A percentile compares a stretch with the other conserved stretches of the same genome.
Evolutionary conservation across 2,113 vertebrate species (phyloP).

Genomic region (Stigmatopora argus): DNA sequence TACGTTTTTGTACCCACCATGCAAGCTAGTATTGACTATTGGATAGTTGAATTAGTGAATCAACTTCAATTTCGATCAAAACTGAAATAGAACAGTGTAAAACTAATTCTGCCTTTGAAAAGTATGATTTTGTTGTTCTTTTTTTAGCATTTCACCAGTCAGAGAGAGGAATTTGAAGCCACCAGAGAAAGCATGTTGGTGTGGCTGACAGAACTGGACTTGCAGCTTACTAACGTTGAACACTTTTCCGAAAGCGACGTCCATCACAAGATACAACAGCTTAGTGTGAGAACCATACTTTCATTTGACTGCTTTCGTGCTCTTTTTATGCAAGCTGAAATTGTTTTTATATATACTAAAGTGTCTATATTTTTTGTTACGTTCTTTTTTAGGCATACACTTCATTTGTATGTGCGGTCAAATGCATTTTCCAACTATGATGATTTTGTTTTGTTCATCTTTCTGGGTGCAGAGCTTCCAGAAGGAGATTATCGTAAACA

Average conservation of each 20-base stretch:
- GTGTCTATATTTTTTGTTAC: neutral
- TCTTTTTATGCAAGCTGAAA: too few species aligned
- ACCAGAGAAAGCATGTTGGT: constrained; percentile 83
- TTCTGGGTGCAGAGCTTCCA: constrained; percentile 79
- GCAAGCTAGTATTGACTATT: too few species aligned
- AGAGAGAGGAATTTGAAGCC: constrained; percentile 90
- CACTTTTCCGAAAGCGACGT: constrained; percentile 91
- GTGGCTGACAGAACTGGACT: constrained; percentile 95
- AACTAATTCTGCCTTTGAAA: neutral
- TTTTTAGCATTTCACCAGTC: constrained; percentile 82
- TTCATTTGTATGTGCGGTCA: too few species aligned
- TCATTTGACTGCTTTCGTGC: neutral
- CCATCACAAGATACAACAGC: constrained; percentile 89
- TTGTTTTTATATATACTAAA: too few species aligned
- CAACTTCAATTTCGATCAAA: too few species aligned
- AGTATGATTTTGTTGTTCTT: neutral
- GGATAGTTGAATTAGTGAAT: too few species aligned
- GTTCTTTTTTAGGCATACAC: neutral
- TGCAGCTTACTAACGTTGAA: constrained; percentile 92
- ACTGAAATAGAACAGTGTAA: neutral
- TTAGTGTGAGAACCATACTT: constrained; percentile 73
- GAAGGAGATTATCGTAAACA: constrained; percentile 87
- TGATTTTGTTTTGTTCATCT: neutral
- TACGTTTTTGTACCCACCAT: too few species aligned
- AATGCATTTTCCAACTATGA: too few species aligned